Conservation (phyloP, 2,797 vertebrate species). For the Luscinia luscinia region DNA sequence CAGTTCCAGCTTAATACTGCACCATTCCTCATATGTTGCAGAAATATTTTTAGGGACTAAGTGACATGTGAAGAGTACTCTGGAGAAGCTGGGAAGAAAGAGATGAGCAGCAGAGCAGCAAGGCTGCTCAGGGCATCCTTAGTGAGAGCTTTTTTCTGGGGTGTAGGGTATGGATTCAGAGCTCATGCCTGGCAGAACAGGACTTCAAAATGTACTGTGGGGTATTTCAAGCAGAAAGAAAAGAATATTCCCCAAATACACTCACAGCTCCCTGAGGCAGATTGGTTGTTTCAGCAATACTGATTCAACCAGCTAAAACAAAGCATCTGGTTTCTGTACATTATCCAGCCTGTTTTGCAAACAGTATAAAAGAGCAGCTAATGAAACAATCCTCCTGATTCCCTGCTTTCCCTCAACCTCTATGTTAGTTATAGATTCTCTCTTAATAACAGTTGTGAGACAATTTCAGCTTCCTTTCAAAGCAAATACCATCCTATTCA, state of each 20-base stretch:
- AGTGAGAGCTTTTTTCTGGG: not conserved
- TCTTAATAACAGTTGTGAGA: not conserved
- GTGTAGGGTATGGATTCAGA: not conserved
- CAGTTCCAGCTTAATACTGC: not conserved
- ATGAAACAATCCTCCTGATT: not conserved
- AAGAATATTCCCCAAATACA: not conserved
- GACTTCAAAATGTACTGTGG: not conserved
- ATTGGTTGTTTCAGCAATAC: not conserved
- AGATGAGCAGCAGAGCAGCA: not conserved
- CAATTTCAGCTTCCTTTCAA: not conserved
- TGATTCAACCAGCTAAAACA: not conserved
- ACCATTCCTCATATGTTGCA: not conserved
- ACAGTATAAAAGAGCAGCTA: not conserved
- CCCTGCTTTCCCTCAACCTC: not conserved
- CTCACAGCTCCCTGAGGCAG: not conserved
- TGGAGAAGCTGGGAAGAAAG: not conserved
- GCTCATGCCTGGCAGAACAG: not conserved
- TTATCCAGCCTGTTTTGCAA: not conserved
- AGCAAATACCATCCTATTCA: not conserved
- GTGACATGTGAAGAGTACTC: not conserved
- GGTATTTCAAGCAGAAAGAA: not conserved
- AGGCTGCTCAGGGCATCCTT: not conserved
- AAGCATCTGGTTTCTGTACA: not conserved
- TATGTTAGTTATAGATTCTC: not conserved
- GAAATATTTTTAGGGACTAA: not conserved